Base-by-base conservation (phyloP, 2,888 invertebrate genomes). In the Gastrophysa polygoni region DNA sequence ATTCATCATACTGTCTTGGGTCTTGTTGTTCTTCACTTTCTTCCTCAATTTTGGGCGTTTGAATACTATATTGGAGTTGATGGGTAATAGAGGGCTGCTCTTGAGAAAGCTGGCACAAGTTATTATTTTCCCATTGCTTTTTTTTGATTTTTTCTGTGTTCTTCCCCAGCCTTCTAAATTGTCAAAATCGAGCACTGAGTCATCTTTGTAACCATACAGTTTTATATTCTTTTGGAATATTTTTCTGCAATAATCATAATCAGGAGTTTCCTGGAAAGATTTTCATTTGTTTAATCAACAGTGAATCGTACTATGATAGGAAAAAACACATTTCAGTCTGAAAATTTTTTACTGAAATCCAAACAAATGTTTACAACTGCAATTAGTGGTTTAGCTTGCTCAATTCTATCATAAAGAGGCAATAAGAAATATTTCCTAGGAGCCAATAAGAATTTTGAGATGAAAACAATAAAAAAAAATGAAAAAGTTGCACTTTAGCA, bases 171-270 rank as follows among this genome's bases (percentile, higher is more conserved):
- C 52, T 78, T 78, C 57, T 76, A 70, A 43, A 67, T 79, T 78
- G 46, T 81, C 77, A 71, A 87, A 85, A 73, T 85, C 86, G 21
- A 81, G 73, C 24, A 63, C 63, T 11, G 68, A 61, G 61, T 78
- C 76, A 51, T 80, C 70, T 56, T 77, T 77, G 63, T 78, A 82
- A 46, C 86, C 87, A 68, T 85, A 85, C 60, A 86, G 85, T 46
- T 84, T 79, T 38, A 92, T 82, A 68, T 90, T 91, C 62, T 85
- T 85, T 68, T 82, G 84, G 71, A 95, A 89, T 32, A 93, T 79
- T 67, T 83, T 85, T 70, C 88, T 86, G 73, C 90, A 90, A 67
- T 87, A 87, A 17, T 87, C 85, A 78, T 94, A 95, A 77, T 93
- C 88, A 0, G 94, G 95, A 72, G 87, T 84, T 65, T 91, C 89